These are phyloP conservation scores for Bubo scandiacus DNA, from an alignment of 2,113 vertebrate species.

Conservation along the genomic window DNA sequence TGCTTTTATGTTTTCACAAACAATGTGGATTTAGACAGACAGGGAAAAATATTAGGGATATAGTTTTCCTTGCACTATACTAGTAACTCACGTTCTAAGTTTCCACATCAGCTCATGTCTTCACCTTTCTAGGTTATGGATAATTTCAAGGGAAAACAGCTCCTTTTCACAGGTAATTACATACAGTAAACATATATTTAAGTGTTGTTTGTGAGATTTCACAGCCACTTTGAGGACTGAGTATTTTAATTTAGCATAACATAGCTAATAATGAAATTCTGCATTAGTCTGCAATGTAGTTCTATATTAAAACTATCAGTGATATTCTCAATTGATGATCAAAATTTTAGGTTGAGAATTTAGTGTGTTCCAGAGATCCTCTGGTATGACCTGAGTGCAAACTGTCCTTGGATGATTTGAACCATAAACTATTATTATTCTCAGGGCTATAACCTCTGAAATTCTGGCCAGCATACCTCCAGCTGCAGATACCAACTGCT, in stretches of 20 bases:
- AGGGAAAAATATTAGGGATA: neutral
- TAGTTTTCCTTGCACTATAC: neutral
- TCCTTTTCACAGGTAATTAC: neutral
- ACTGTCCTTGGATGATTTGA: neutral
- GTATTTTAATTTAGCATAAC: neutral
- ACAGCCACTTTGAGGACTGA: neutral
- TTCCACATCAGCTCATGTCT: neutral
- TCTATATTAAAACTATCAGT: neutral
- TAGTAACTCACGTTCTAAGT: neutral
- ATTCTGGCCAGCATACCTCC: neutral
- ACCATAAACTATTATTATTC: neutral
- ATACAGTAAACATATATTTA: neutral
- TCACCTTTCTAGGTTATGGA: neutral
- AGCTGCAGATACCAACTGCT: neutral
- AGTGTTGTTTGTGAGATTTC: neutral
- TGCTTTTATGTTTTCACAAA: neutral
- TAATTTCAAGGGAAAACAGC: neutral
- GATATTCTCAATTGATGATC: neutral
- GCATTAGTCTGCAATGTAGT: neutral
- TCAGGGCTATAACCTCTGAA: neutral
- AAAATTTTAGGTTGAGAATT: neutral
- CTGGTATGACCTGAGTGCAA: neutral
- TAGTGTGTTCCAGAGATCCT: neutral
- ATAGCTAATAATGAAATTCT: neutral
- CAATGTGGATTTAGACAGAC: neutral